Evolutionary conservation across 2,113 vertebrate species (phyloP).

Genomic region (Felis catus): DNA sequence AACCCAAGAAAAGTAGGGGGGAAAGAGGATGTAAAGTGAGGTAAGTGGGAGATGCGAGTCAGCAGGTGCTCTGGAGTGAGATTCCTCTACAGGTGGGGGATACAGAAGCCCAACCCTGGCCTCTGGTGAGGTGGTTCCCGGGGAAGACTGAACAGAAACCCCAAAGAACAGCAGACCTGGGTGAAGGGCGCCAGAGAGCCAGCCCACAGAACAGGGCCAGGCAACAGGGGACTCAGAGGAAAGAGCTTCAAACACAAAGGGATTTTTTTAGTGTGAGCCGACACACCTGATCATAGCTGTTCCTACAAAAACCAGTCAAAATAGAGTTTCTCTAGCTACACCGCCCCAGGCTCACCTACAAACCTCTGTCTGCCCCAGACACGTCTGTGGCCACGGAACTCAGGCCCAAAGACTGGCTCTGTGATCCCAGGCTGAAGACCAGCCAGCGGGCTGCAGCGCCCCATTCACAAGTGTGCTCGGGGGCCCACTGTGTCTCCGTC

Average conservation of each 20-base stretch:
- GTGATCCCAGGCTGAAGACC: neutral
- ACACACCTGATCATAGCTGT: neutral
- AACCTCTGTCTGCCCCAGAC: too few relatives aligned
- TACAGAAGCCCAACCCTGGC: neutral
- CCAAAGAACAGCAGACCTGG: neutral
- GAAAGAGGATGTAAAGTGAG: fast-evolving
- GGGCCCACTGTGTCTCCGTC: too few relatives aligned
- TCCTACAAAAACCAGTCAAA: neutral
- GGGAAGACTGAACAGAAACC: neutral
- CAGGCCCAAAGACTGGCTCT: neutral
- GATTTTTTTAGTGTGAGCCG: neutral
- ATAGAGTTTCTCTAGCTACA: neutral
- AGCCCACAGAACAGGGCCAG: too few relatives aligned
- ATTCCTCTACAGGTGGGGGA: neutral
- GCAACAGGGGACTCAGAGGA: neutral
- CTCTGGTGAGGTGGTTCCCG: neutral
- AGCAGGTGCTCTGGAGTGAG: too few relatives aligned
- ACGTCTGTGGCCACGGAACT: neutral
- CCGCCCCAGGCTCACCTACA: too few relatives aligned
- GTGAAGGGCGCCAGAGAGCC: neutral
- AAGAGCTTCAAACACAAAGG: neutral
- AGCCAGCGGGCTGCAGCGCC: neutral
- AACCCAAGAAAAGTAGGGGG: too few relatives aligned
- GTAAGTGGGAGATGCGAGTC: neutral
- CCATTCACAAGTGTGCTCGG: neutral